Conservation (phyloP, 2,113 vertebrate genomes). For the Lophotis ruficrista region DNA sequence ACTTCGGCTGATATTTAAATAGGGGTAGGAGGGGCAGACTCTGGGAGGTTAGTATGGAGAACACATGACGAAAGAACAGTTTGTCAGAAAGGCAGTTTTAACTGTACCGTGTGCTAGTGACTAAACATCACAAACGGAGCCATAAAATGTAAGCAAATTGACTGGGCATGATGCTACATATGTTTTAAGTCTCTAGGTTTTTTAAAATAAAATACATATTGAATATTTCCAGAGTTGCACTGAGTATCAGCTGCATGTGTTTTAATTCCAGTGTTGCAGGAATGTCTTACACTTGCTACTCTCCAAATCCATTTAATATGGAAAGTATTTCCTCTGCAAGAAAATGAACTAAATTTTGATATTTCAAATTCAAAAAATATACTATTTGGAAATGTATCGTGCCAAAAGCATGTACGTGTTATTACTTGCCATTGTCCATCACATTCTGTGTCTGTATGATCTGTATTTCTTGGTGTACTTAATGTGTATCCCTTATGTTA, state of each 20-base stretch:
- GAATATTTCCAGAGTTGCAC: neutral
- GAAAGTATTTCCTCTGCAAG: neutral
- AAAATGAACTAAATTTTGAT: neutral
- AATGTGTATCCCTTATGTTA: slow-evolving; percentile 56
- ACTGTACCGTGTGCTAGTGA: neutral
- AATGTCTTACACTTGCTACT: neutral
- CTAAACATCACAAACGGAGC: neutral
- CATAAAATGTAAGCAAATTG: neutral
- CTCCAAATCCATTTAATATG: neutral
- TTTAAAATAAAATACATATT: neutral
- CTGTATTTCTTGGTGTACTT: slow-evolving; percentile 25
- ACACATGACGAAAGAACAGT: neutral
- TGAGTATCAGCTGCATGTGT: neutral
- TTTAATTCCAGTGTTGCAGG: neutral
- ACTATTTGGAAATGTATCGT: neutral
- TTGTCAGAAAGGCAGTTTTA: neutral
- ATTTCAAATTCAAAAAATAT: neutral
- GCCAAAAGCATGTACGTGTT: slow-evolving; percentile 12
- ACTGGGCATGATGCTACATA: neutral
- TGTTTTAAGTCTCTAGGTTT: neutral
- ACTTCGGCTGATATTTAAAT: neutral
- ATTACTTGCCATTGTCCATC: neutral
- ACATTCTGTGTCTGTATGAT: neutral
- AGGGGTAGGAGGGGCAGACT: neutral
- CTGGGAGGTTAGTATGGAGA: neutral